A percentile compares a stretch with the other conserved stretches of the same genome.
Conservation (phyloP, 2,113 vertebrate genomes). For the Ptilonorhynchus violaceus region DNA sequence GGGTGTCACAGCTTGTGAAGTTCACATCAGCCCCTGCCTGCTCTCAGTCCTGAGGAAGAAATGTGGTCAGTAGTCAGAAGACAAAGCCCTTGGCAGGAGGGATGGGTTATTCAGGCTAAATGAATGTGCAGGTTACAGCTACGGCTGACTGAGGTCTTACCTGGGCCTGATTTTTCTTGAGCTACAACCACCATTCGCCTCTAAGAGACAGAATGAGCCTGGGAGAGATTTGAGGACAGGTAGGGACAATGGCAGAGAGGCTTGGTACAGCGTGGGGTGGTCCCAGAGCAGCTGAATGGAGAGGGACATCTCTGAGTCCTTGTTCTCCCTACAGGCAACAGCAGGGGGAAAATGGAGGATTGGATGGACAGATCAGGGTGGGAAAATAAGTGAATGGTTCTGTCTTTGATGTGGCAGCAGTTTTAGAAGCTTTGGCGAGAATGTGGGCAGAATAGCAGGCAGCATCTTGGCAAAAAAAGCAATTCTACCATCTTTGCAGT, state of each 20-base stretch:
- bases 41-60: neutral
- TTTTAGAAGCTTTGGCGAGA: neutral
- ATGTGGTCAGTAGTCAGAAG: neutral
- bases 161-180: neutral
- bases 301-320: neutral
- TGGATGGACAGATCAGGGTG: neutral
- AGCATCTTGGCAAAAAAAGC: neutral
- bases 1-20: neutral
- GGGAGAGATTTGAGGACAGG: neutral
- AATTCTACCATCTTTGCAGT: neutral
- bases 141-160: neutral
- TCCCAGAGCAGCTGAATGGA: neutral
- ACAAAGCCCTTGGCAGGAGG: neutral
- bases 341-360: neutral
- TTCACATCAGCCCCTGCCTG: neutral
- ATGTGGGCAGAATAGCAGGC: rapidly evolving
- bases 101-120: neutral
- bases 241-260: neutral
- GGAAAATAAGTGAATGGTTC: neutral
- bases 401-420: neutral
- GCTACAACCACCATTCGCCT: neutral
- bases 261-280: neutral
- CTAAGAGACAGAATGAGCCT: neutral
- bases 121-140: neutral
- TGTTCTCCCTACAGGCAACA: neutral